phyloP scores from a whole-genome alignment of 2,113 vertebrate species.

The Pterophyllum scalare region DNA sequence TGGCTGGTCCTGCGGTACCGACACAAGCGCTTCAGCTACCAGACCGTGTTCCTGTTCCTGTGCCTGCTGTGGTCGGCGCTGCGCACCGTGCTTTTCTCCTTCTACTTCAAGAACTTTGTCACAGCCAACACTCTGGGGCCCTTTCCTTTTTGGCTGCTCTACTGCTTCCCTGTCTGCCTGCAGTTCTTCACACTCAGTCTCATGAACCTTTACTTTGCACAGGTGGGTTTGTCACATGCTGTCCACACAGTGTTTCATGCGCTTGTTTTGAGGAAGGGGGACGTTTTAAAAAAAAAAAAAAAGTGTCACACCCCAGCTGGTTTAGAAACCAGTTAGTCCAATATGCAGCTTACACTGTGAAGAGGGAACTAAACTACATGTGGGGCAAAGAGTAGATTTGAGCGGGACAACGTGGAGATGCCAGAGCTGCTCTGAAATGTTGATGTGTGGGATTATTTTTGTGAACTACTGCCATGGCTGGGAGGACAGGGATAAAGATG shows the following conservation, averaged over 20 bases:
- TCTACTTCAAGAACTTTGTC: slow-evolving; percentile 95
- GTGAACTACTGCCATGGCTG: neutral
- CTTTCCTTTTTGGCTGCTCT: slow-evolving; percentile 96
- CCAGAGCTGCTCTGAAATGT: neutral
- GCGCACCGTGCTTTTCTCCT: slow-evolving; percentile 94
- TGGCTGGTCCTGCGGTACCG: slow-evolving; percentile 94
- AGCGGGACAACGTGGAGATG: neutral
- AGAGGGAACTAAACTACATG: neutral
- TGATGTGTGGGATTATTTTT: neutral
- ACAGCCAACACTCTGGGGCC: slow-evolving; percentile 91
- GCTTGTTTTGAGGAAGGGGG: neutral
- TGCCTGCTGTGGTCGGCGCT: slow-evolving; percentile 97
- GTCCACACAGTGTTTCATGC: neutral
- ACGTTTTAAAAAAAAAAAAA: neutral
- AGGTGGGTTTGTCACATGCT: slow-evolving; percentile 81
- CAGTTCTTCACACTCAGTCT: slow-evolving; percentile 98
- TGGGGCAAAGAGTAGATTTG: neutral
- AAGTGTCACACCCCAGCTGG: neutral
- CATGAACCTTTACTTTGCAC: slow-evolving; percentile 97
- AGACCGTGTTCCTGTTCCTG: slow-evolving; percentile 96
- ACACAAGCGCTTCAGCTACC: slow-evolving; percentile 97
- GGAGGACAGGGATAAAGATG: neutral
- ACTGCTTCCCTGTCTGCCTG: slow-evolving; percentile 96
- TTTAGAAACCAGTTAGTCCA: neutral
- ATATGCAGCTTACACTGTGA: neutral